Percentiles rank a stretch among this genome's conserved stretches.
These are phyloP conservation scores for Meliscaeva auricollis DNA, from an alignment of 2,888 invertebrate genomes.

Conservation along the genomic window DNA sequence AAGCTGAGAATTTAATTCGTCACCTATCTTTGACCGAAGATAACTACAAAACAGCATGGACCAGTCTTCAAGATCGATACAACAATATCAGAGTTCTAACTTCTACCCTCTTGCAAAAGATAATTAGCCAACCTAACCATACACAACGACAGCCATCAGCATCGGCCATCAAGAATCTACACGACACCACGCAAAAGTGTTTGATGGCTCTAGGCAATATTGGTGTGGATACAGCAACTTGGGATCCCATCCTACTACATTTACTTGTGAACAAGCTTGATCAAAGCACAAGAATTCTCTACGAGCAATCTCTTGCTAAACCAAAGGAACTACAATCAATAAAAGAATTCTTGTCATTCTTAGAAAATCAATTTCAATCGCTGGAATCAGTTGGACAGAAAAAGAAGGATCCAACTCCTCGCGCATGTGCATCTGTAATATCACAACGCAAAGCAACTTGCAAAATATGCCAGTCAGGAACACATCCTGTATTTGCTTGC, in stretches of 20 bases:
- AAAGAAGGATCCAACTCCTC: too few relatives aligned
- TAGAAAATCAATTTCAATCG: too few relatives aligned
- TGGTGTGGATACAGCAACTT: conserved; percentile 9
- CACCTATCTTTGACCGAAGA: conserved; percentile 52
- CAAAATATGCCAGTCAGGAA: too few relatives aligned
- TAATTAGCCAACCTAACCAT: conserved; percentile 38
- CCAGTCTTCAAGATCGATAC: conserved; percentile 49
- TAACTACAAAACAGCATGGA: conserved; percentile 53
- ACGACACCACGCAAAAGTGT: conserved; percentile 31
- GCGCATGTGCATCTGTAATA: too few relatives aligned
- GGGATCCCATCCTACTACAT: conserved; percentile 10
- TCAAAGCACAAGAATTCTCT: conserved; percentile 5
- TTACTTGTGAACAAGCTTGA: conserved; percentile 18
- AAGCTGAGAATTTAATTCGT: conserved; percentile 37
- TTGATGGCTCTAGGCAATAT: conserved; percentile 12
- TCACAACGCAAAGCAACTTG: too few relatives aligned
- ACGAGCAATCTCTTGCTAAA: conserved; percentile 31
- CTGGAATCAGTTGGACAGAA: too few relatives aligned
- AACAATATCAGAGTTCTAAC: conserved; percentile 48
- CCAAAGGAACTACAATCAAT: conserved; percentile 30
- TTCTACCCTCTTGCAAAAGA: conserved; percentile 37
- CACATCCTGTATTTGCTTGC: too few relatives aligned
- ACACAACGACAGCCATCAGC: conserved; percentile 24
- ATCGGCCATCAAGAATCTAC: conserved; percentile 40
- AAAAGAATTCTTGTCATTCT: conserved; percentile 28